Evolutionary conservation across 2,888 invertebrate species (phyloP).

Genomic region (Hirtodrosophila histrioides): DNA sequence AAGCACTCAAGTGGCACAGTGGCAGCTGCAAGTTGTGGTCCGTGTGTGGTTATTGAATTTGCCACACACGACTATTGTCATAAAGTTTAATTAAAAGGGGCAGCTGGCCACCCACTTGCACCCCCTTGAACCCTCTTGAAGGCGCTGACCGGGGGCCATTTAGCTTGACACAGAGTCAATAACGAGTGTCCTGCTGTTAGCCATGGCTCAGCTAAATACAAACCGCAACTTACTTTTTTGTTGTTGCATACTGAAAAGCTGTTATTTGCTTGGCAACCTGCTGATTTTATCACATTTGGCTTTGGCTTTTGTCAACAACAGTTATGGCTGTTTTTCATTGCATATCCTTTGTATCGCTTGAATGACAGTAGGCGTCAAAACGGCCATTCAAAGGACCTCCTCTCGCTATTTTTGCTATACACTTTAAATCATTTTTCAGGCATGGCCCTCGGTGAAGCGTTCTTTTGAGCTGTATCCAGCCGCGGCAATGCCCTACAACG

Average conservation of each 20-base stretch:
- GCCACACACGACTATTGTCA: constrained; percentile 1
- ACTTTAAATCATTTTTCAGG: constrained; percentile 68
- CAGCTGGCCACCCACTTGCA: constrained; percentile 19
- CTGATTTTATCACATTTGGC: constrained; percentile 64
- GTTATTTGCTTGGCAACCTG: constrained; percentile 59
- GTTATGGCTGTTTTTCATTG: constrained; percentile 31
- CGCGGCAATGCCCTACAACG: constrained; percentile 70
- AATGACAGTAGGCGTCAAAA: constrained; percentile 25
- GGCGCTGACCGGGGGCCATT: constrained; percentile 13
- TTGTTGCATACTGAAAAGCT: constrained; percentile 37
- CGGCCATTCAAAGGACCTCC: constrained; percentile 19
- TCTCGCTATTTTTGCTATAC: constrained; percentile 23
- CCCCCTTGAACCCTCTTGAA: constrained; percentile 19
- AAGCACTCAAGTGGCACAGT: constrained; percentile 11
- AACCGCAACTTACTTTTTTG: constrained; percentile 38
- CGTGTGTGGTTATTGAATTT: constrained; percentile 25
- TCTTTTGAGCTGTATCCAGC: constrained; percentile 81
- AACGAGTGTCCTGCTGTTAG: constrained; percentile 42
- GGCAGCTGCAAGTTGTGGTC: constrained; percentile 26
- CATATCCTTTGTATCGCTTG: constrained; percentile 17
- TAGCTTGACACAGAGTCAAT: constrained; percentile 21
- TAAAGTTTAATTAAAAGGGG: constrained; percentile 64
- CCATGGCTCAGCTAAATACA: constrained; percentile 23
- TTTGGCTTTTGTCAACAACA: constrained; percentile 45
- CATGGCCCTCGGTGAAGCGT: constrained; percentile 83